Percentiles rank a stretch among this genome's conserved stretches.
These are phyloP conservation scores for Tachypleus tridentatus DNA, from an alignment of 1,140 invertebrate genomes.

Conservation along the genomic window DNA sequence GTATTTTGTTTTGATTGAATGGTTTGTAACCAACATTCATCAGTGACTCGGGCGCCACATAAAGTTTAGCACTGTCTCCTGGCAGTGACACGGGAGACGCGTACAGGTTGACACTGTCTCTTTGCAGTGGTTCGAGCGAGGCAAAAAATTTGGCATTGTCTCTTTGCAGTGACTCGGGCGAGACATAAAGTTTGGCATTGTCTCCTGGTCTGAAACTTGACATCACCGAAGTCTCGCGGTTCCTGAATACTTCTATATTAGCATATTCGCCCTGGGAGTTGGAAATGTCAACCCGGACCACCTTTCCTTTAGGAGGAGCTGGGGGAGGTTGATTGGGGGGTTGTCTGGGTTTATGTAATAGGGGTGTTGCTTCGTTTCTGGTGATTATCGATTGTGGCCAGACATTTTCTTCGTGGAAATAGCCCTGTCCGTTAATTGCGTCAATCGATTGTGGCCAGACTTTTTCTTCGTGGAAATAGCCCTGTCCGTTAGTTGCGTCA, in stretches of 20 bases:
- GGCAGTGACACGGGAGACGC: too few species aligned
- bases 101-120: too few species aligned
- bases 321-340: conserved; percentile 54
- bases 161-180: conserved; percentile 32
- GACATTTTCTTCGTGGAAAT: too few species aligned
- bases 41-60: conserved; percentile 49
- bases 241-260: conserved; percentile 7
- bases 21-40: conserved; percentile 56
- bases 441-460: too few species aligned
- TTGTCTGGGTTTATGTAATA: conserved; percentile 29
- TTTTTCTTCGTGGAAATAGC: too few species aligned
- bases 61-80: too few species aligned
- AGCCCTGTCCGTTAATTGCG: too few species aligned
- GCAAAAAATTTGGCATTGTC: too few species aligned
- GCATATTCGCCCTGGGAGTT: conserved; percentile 15
- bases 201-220: conserved; percentile 70
- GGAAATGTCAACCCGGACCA: conserved; percentile 12
- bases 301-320: conserved; percentile 42
- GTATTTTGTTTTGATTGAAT: conserved; percentile 6
- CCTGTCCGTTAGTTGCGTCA: too few species aligned
- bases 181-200: conserved; percentile 74
- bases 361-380: too few species aligned
- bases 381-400: too few species aligned
- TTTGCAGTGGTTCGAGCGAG: too few species aligned
- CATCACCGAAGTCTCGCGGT: conserved; percentile 38